Evolutionary conservation across 2,797 vertebrate species (phyloP), one percentile per base, ranked within the genome.

Genomic region (Peromyscus aztecus): DNA sequence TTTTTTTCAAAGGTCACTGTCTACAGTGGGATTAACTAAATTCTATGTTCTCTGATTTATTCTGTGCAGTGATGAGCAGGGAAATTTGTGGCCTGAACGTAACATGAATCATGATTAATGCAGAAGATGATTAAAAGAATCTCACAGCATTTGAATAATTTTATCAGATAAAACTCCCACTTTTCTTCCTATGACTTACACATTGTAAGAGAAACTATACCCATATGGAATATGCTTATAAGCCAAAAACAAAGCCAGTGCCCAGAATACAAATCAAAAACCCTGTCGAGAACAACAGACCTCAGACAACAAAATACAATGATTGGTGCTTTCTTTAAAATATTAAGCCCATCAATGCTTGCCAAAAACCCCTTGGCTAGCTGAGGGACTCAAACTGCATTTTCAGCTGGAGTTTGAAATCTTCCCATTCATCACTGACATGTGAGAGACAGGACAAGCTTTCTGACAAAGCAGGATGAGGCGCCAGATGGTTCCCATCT

Each of bases 401-500:
- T 98, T 97, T 98, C 97, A 97, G 96, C 84, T 83, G 40, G 97
- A 97, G 97, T 97, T 89, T 97, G 97, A 96, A 98, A 97, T 96
- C 97, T 94, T 96, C 96, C 95, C 97, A 97, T 97, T 97, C 97
- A 97, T 97, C 96, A 69, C 5, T 97, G 98, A 98, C 98, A 97
- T 97, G 96, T 97, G 96, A 98, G 96, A 97, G 97, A 97, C 96
- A 97, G 97, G 98, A 98, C 97, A 97, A 97, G 95, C 94, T 91
- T 97, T 97, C 93, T 94, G 92, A 98, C 97, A 98, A 97, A 97
- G 84, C 93, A 82, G 69, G 96, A 96, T 95, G 97, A 96, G 97
- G 93, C 94, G 23, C 96, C 98, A 98, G 97, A 97, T 98, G 98
- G 98, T 96, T 97, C 93, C 98, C 98, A 98, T 98, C 97, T 98